These are phyloP conservation scores for Trichomycterus rosablanca DNA, from an alignment of 2,113 vertebrate species.

Conservation along the genomic window DNA sequence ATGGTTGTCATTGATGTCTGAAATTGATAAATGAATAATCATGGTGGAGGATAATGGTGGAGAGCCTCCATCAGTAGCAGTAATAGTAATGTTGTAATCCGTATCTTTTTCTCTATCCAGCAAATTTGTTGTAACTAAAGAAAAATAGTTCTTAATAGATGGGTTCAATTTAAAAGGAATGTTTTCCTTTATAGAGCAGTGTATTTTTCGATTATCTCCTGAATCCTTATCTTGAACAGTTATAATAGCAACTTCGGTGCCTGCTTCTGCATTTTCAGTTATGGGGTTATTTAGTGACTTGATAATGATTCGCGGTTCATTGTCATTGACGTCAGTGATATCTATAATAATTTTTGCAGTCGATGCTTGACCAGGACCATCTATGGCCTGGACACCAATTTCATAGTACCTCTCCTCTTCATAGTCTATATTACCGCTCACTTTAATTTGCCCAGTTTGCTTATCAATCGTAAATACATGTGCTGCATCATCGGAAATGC, in stretches of 20 bases:
- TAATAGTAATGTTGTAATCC: constrained; percentile 54
- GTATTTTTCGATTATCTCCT: constrained; percentile 53
- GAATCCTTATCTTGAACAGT: constrained; percentile 62
- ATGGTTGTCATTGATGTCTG: constrained; percentile 72
- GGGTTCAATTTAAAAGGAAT: constrained; percentile 61
- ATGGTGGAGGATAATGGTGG: constrained; percentile 59
- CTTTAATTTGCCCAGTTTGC: neutral
- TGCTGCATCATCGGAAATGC: constrained; percentile 51
- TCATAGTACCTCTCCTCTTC: constrained; percentile 39
- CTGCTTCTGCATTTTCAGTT: constrained; percentile 49
- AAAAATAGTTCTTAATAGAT: constrained; percentile 48
- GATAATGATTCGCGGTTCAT: constrained; percentile 50
- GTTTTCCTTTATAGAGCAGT: constrained; percentile 50
- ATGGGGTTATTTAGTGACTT: constrained; percentile 53
- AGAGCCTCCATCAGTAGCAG: constrained; percentile 62
- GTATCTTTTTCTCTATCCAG: constrained; percentile 31
- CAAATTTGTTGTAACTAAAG: constrained; percentile 18
- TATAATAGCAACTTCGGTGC: constrained; percentile 59
- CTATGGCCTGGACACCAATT: constrained; percentile 52
- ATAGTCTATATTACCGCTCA: constrained; percentile 32
- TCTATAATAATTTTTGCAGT: constrained; percentile 58
- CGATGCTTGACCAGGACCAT: constrained; percentile 56
- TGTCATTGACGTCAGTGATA: constrained; percentile 46
- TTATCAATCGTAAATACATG: constrained; percentile 23
- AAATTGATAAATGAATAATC: constrained; percentile 57